Base-by-base conservation (phyloP, 2,888 invertebrate species). In the Drosophila neotestacea region DNA sequence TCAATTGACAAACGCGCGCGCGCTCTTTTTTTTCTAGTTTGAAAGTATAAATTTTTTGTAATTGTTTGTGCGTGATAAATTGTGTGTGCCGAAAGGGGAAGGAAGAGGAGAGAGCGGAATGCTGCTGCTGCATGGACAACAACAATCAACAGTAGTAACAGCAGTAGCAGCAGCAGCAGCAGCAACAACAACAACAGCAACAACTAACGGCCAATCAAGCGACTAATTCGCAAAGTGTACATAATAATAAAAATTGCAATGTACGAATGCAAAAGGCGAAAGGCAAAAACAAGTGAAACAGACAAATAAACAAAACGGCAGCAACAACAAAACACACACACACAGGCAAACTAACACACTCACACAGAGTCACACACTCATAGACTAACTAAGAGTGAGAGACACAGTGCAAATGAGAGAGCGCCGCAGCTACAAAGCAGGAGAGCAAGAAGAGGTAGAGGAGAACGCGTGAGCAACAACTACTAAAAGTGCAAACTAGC, bases 241-340 rank as follows among this genome's bases (percentile, higher is more conserved):
- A 69, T 58, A 74, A 74, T 65, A 74, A 74, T 62, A 46, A 44
- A 41, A 63, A 47, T 76, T 79, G 76, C 77, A 79, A 69, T 76
- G 72, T 44, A 66, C 64, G 62, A 81, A 66, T 81, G 79, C 79
- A 68, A 72, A 74, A 70, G 70, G 77, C 80, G 73, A 87, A 74
- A 55, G 73, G 60, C 70, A 66, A 75, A 82, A 88, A 77, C 83
- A 88, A 84, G 84, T 84, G 88, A 61, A 85, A 82, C 62, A 67
- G 78, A 76, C 88, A 88, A 85, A 85, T 86, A 85, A 85, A 85
- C 88, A 85, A 88, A 84, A 83, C 80, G 79, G 38, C 46, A 59
- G 46, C 56, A 54, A 55, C 42, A 58, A 38, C 58, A 52, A 60
- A 28, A 52, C 27, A 70, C 36, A 52, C 39, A 41, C 16, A 39